These are phyloP conservation scores for Rhynchomys soricoides DNA, from an alignment of 2,113 vertebrate species.

Conservation along the genomic window DNA sequence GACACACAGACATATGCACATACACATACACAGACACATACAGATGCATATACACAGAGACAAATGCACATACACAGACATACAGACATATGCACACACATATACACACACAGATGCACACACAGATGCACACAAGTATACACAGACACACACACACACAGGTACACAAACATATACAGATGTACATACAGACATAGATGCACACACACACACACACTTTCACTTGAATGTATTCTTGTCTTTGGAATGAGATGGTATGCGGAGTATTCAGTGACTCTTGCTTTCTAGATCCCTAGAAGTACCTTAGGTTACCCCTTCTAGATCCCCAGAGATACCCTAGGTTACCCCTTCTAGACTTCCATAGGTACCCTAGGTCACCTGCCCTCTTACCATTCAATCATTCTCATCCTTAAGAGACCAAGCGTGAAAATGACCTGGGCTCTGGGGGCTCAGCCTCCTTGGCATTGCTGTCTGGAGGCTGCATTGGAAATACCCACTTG, in stretches of 20 bases:
- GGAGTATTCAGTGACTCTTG: not conserved
- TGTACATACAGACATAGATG: not conserved
- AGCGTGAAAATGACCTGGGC: not conserved
- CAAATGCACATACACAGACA: not conserved
- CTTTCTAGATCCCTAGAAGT: slow-evolving; percentile 18
- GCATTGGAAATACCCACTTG: not conserved
- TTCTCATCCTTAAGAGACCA: not conserved
- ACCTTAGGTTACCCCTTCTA: not conserved
- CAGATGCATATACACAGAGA: not conserved
- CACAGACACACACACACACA: not conserved
- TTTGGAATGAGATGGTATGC: not conserved
- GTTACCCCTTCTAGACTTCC: not conserved
- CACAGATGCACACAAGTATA: not conserved
- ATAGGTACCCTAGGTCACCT: not conserved
- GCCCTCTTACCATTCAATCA: not conserved
- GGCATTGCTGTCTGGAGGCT: not conserved
- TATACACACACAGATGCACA: too few relatives aligned
- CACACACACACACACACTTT: not conserved
- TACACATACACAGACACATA: not conserved
- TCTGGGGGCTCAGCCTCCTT: not conserved
- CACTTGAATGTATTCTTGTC: not conserved
- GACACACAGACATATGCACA: not conserved
- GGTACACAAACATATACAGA: not conserved
- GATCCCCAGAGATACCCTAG: not conserved
- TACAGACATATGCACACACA: not conserved